A percentile compares a stretch with the other conserved stretches of the same genome.
Evolutionary conservation across 2,888 invertebrate species (phyloP).

Genomic region (Netelia fuscicornis): DNA sequence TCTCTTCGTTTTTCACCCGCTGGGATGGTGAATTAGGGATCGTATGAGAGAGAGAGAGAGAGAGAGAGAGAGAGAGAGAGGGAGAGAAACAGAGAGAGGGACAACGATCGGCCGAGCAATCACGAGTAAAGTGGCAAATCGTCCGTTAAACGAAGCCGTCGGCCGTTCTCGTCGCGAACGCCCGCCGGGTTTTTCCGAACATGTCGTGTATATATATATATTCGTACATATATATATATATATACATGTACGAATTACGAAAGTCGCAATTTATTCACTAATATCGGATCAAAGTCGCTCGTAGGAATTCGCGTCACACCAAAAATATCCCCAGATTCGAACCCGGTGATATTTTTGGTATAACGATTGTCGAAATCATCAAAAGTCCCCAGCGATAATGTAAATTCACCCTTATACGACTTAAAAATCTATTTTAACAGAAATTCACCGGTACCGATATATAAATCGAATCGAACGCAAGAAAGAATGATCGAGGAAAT

Average conservation of each 20-base stretch:
- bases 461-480: too few relatives aligned
- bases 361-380: too few relatives aligned
- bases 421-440: too few relatives aligned
- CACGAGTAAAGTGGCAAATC: conserved; percentile 72
- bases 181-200: conserved; percentile 67
- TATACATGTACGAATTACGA: not conserved
- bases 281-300: not conserved
- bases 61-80: conserved; percentile 6
- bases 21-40: conserved; percentile 62
- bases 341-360: too few relatives aligned
- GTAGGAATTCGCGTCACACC: not conserved
- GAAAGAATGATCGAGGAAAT: too few relatives aligned
- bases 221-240: not conserved
- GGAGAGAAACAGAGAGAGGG: conserved; percentile 23
- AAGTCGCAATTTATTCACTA: not conserved
- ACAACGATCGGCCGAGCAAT: conserved; percentile 68
- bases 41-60: conserved; percentile 17
- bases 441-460: too few relatives aligned
- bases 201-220: conserved; percentile 24
- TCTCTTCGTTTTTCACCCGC: conserved; percentile 47
- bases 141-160: conserved; percentile 70
- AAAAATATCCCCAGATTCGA: too few relatives aligned
- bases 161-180: conserved; percentile 67
- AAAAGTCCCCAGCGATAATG: too few relatives aligned
- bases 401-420: too few relatives aligned